Percentiles rank a stretch among this genome's conserved stretches.
Evolutionary conservation across 2,113 vertebrate genomes (phyloP).

Genomic region (Poeciliopsis turrubarensis): DNA sequence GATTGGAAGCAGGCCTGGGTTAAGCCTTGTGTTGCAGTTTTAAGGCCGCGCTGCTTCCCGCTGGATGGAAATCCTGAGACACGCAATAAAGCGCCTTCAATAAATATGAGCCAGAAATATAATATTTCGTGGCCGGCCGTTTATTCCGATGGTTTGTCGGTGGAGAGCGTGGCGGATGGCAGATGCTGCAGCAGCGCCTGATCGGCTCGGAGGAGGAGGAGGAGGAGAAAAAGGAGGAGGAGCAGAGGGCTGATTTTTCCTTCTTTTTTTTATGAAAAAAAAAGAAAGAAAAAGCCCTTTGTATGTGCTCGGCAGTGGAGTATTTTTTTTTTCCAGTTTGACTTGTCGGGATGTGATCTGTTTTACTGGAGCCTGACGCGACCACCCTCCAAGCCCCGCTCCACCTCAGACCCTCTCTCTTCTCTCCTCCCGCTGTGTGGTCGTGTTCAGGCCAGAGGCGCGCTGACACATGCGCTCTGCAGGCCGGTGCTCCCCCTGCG

Average conservation of each 20-base stretch:
- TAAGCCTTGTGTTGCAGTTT: slow-evolving; percentile 7
- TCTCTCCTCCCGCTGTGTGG: not conserved
- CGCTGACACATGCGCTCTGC: slow-evolving; percentile 73
- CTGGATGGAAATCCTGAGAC: slow-evolving; percentile 28
- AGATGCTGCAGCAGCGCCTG: slow-evolving; percentile 68
- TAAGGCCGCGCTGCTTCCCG: slow-evolving; percentile 59
- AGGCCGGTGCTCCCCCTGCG: not conserved
- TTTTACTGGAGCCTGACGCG: slow-evolving; percentile 17
- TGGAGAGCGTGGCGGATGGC: slow-evolving; percentile 29
- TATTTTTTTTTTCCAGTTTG: not conserved
- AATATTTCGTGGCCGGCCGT: not conserved
- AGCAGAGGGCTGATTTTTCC: not conserved
- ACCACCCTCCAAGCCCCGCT: not conserved
- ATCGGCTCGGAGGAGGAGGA: slow-evolving; percentile 40
- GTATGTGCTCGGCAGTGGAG: no score
- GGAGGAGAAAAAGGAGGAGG: not conserved
- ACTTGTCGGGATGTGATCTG: slow-evolving; percentile 1
- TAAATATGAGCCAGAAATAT: not conserved
- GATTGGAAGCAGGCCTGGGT: slow-evolving; percentile 11
- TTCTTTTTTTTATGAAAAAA: no score
- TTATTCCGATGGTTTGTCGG: not conserved
- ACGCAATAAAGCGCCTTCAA: not conserved
- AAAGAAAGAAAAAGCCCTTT: no score
- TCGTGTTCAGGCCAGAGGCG: slow-evolving; percentile 32
- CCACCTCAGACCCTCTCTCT: not conserved